Conservation (phyloP, 1,140 invertebrate species). For the Drosophila melanogaster region Release_6_plus_ISO1_MT NT_033777.3:7841501-7842000, state of each 20-base stretch:
- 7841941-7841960: background rate
- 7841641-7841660: conserved; percentile 22
- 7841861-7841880: background rate
- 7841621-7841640: background rate
- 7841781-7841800: conserved; percentile 35
- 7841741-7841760: conserved; percentile 16
- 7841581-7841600: conserved; percentile 24
- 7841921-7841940: no score
- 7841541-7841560: conserved; percentile 4
- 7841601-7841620: conserved; percentile 23
- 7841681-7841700: conserved; percentile 11
- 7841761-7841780: conserved; percentile 9
- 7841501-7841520: conserved; percentile 5
- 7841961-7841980: no score
- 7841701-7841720: conserved; percentile 25
- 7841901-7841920: background rate
- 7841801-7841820: background rate
- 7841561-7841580: conserved; percentile 23
- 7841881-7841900: background rate
- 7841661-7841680: conserved; percentile 23
- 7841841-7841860: background rate
- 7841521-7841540: conserved; percentile 9
- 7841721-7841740: conserved; percentile 14
- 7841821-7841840: background rate
- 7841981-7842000: background rate